phyloP scores from a whole-genome alignment of 2,797 vertebrate species.

The Pipistrellus pygmaeus region DNA sequence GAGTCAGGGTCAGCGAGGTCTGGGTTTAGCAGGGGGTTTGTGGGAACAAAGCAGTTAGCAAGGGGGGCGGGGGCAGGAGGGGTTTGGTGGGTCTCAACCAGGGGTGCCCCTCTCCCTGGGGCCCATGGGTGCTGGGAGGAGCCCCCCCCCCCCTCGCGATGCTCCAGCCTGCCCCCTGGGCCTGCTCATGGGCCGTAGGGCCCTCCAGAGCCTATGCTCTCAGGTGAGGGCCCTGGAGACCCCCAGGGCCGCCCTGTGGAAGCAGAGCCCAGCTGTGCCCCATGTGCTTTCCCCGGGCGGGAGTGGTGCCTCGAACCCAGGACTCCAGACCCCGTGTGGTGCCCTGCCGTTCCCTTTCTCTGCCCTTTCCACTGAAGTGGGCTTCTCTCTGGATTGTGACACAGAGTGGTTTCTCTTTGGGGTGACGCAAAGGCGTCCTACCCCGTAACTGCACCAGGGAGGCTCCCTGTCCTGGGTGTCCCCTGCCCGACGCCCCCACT shows the following conservation, averaged over 20 bases:
- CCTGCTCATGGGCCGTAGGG: neutral
- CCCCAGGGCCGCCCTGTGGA: neutral
- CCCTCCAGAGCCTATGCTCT: neutral
- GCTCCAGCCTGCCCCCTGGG: neutral
- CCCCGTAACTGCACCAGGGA: neutral
- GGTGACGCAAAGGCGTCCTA: neutral
- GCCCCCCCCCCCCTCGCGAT: neutral
- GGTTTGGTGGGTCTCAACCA: neutral
- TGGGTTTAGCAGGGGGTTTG: neutral
- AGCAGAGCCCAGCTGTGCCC: neutral
- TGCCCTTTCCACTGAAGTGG: neutral
- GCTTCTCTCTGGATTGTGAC: neutral
- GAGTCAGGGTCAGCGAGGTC: neutral
- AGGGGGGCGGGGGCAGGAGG: neutral
- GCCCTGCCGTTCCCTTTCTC: neutral
- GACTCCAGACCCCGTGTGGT: neutral
- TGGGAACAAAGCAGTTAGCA: neutral
- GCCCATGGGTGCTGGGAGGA: neutral
- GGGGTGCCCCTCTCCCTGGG: neutral
- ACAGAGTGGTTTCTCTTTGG: too few relatives aligned
- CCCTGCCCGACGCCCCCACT: neutral
- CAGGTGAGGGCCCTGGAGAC: neutral
- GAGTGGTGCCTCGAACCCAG: neutral
- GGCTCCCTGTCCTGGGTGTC: neutral
- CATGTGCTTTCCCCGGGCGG: neutral